Conservation (phyloP, 2,113 vertebrate species). For the Myotis davidii region DNA sequence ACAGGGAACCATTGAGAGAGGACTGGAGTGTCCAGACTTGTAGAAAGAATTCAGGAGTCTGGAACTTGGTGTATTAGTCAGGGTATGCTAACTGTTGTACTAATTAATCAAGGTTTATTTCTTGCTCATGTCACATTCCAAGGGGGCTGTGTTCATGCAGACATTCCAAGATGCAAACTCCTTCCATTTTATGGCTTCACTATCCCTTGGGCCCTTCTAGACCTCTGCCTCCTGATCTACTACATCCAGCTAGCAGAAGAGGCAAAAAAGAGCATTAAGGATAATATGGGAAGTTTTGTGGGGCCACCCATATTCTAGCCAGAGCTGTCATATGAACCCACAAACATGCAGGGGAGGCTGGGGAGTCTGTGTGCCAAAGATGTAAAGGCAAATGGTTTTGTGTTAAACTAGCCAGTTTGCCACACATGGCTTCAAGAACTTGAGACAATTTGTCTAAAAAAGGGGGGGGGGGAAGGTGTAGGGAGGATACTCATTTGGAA, state of each 20-base stretch:
- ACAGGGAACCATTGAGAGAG: neutral
- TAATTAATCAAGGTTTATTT: constrained; percentile 37
- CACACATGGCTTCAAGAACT: neutral
- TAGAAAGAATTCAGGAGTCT: neutral
- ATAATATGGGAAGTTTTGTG: neutral
- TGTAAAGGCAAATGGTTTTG: neutral
- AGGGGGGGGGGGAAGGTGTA: neutral
- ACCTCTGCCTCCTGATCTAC: neutral
- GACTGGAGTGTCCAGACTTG: neutral
- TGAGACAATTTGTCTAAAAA: neutral
- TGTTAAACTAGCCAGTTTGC: neutral
- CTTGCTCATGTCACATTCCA: neutral
- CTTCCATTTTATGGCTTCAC: neutral
- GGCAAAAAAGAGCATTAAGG: neutral
- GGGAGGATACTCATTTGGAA: neutral
- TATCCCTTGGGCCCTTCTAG: neutral
- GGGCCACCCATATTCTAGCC: neutral
- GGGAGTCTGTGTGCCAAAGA: neutral
- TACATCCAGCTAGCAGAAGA: constrained; percentile 3
- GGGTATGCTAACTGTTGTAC: neutral
- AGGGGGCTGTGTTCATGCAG: neutral
- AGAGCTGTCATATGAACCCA: neutral
- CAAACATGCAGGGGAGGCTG: neutral
- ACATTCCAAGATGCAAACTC: neutral
- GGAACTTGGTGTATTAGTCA: neutral